Evolutionary conservation across 2,113 vertebrate species (phyloP), one percentile per base, ranked within the genome.

Genomic region (Alligator sinensis): DNA sequence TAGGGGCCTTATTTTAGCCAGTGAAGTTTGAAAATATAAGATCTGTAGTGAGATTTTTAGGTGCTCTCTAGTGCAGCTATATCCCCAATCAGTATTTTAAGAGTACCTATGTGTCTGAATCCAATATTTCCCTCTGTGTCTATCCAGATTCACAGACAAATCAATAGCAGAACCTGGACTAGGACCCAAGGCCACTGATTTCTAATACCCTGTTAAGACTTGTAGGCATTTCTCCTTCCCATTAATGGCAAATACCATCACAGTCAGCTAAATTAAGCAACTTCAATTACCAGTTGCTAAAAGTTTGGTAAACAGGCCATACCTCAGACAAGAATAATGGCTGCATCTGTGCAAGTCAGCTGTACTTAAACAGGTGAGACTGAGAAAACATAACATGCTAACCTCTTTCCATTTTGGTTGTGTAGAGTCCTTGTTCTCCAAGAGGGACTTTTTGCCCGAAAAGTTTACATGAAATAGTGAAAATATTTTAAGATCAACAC

Each of bases 401-500:
- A 86, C 88, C 93, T 77, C 92, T 93, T 89, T 93, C 60, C 64
- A 47, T 92, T 84, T 96, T 84, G 30, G 62, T 96, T 96, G 86
- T 96, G 75, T 94, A 95, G 82, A 38, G 4, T 76, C 80, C 89
- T 96, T 96, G 95, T 96, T 95, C 87, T 90, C 78, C n/a, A 85
- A 84, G 91, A 88, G 89, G 68, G 84, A 84, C 28, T 83, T 96
- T 95, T 94, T 95, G 59, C 92, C 63, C 84, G 78, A 95, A 91
- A 92, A 92, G 89, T 97, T 97, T 97, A 95, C 85, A 81, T 94
- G 96, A 91, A 96, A 93, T 88, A 89, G 76, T 86, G 79, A 97
- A 97, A 97, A 97, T 96, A 96, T 97, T 96, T 97, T 77, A 94
- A 97, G 84, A 94, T 96, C 95, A 96, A 94, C 93, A 96, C 21